phyloP scores from a whole-genome alignment of 2,113 vertebrate genomes.

The Chamaea fasciata region DNA sequence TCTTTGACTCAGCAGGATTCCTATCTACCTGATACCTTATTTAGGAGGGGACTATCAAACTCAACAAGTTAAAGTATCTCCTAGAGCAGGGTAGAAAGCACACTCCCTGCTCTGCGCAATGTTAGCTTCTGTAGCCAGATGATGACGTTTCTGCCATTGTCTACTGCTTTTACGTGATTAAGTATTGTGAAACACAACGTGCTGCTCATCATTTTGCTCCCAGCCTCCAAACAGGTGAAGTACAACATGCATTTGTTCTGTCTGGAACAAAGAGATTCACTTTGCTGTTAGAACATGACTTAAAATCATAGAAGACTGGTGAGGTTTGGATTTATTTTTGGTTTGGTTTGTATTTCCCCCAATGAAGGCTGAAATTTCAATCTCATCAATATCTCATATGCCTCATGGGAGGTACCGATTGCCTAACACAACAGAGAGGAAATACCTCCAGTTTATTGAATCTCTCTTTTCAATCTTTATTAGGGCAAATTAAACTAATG shows the following conservation, averaged over 20 bases:
- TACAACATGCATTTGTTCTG: not conserved
- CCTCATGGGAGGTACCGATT: not conserved
- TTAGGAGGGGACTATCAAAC: not conserved
- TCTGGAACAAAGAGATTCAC: not conserved
- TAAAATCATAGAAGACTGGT: not conserved
- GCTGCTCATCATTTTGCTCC: not conserved
- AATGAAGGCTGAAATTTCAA: not conserved
- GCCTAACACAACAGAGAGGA: not conserved
- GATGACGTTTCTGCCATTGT: not conserved
- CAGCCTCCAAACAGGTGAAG: not conserved
- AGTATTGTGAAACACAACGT: conserved; percentile 18
- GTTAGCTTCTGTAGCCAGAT: not conserved
- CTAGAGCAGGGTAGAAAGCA: not conserved
- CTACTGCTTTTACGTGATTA: not conserved
- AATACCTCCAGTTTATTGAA: not conserved
- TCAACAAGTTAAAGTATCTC: not conserved
- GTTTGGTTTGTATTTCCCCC: not conserved
- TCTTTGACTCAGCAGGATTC: not conserved
- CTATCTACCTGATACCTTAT: not conserved
- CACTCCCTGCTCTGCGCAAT: not conserved
- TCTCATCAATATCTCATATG: not conserved
- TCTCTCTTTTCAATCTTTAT: not conserved
- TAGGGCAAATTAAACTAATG: not conserved
- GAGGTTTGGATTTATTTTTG: not conserved
- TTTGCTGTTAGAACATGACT: not conserved